Percentiles rank a stretch among this genome's conserved stretches.
Conservation (phyloP, 2,797 vertebrate species). For the Squalus acanthias region DNA sequence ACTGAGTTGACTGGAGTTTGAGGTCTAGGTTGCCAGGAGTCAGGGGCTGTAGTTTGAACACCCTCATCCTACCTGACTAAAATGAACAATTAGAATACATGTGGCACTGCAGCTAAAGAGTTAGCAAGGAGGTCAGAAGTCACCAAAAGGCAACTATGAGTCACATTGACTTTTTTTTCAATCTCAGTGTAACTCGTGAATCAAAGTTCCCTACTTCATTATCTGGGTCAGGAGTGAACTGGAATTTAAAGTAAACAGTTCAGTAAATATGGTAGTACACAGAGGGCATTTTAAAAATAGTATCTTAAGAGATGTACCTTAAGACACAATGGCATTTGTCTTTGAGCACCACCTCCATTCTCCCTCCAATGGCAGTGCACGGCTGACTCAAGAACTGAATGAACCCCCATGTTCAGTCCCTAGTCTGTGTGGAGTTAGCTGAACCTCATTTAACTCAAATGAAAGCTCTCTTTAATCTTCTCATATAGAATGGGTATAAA, state of each 20-base stretch:
- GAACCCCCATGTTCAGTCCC: neutral
- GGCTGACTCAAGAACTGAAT: neutral
- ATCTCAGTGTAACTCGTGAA: neutral
- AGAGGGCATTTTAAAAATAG: neutral
- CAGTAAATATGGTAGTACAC: no score
- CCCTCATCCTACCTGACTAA: neutral
- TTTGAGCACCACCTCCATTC: neutral
- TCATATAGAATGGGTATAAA: neutral
- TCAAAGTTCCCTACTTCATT: no score
- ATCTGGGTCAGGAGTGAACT: neutral
- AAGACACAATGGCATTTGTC: neutral
- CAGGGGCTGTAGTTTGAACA: neutral
- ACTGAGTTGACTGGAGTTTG: no score
- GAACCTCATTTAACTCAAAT: no score
- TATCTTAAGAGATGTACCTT: no score
- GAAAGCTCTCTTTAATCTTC: no score
- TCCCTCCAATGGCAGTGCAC: neutral
- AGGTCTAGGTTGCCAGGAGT: neutral
- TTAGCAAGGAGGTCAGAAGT: neutral
- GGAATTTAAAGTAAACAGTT: neutral
- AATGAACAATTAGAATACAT: neutral
- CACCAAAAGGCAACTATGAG: neutral
- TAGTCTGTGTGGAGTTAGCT: neutral
- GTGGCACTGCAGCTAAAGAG: neutral
- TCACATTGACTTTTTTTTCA: neutral